These are phyloP conservation scores for Vanessa tameamea DNA, from an alignment of 1,140 invertebrate species.

Conservation along the genomic window DNA sequence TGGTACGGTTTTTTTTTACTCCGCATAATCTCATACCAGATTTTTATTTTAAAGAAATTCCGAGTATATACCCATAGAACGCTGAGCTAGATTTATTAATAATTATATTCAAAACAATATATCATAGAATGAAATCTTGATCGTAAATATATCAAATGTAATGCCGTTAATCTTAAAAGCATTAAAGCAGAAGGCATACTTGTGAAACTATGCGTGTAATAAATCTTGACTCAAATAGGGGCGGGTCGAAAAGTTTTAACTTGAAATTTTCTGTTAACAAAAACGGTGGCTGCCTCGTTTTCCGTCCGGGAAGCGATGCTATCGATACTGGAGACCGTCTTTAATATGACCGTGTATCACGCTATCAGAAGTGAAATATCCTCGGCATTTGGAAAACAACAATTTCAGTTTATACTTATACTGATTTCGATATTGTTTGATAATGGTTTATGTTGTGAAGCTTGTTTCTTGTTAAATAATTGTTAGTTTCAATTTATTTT, in stretches of 20 bases:
- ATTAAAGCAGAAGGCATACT: background rate
- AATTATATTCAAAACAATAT: no score
- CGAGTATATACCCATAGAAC: no score
- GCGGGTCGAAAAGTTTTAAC: slow-evolving; percentile 41
- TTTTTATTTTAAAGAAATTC: no score
- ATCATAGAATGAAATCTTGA: background rate
- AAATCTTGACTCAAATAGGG: slow-evolving; percentile 34
- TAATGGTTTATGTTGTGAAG: no score
- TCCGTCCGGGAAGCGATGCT: slow-evolving; percentile 58
- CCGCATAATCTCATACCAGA: no score
- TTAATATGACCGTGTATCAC: slow-evolving; percentile 55
- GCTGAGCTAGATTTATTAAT: no score
- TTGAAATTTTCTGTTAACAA: slow-evolving; percentile 52
- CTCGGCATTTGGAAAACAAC: slow-evolving; percentile 32
- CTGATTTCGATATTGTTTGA: no score
- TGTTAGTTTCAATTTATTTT: no score
- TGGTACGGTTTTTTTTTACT: no score
- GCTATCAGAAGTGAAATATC: slow-evolving; percentile 45
- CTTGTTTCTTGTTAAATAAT: no score
- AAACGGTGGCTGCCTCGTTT: slow-evolving; percentile 51
- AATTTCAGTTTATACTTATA: background rate
- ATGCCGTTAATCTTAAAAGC: background rate
- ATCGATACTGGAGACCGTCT: slow-evolving; percentile 49
- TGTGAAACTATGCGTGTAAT: slow-evolving; percentile 22
- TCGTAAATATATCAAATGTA: background rate